These are phyloP conservation scores for Diarsia brunnea DNA, from an alignment of 2,888 invertebrate species.

Conservation along the genomic window DNA sequence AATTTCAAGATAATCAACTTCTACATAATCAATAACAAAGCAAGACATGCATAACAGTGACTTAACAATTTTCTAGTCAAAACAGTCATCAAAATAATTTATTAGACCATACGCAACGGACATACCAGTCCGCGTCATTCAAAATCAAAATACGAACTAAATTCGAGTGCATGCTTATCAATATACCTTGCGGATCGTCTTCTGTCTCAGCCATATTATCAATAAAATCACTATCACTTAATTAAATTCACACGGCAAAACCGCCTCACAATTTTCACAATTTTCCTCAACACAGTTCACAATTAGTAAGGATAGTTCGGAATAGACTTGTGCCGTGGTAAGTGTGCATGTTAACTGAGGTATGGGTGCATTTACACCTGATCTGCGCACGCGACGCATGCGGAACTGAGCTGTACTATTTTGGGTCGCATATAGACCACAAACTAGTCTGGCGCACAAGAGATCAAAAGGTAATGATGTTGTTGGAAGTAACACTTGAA, in stretches of 20 bases:
- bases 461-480: constrained; percentile 86
- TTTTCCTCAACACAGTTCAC: constrained; percentile 28
- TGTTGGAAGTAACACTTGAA: constrained; percentile 70
- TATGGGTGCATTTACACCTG: constrained; percentile 85
- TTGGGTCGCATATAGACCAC: constrained; percentile 87
- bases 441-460: constrained; percentile 82
- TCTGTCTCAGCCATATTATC: constrained; percentile 59
- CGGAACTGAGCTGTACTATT: constrained; percentile 88
- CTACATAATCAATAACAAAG: background rate
- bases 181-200: constrained; percentile 66
- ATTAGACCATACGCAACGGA: background rate
- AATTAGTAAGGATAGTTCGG: constrained; percentile 41
- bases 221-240: constrained; percentile 42
- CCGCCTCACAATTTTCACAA: constrained; percentile 36
- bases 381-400: constrained; percentile 80
- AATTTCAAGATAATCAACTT: background rate
- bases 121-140: background rate
- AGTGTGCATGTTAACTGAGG: constrained; percentile 71
- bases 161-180: background rate
- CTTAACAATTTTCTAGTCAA: background rate
- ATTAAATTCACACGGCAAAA: constrained; percentile 30
- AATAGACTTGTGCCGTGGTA: constrained; percentile 55
- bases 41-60: background rate
- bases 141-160: background rate
- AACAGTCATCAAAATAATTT: background rate